These are phyloP conservation scores for Chorisops tibialis DNA, from an alignment of 2,888 invertebrate species.

Conservation along the genomic window DNA sequence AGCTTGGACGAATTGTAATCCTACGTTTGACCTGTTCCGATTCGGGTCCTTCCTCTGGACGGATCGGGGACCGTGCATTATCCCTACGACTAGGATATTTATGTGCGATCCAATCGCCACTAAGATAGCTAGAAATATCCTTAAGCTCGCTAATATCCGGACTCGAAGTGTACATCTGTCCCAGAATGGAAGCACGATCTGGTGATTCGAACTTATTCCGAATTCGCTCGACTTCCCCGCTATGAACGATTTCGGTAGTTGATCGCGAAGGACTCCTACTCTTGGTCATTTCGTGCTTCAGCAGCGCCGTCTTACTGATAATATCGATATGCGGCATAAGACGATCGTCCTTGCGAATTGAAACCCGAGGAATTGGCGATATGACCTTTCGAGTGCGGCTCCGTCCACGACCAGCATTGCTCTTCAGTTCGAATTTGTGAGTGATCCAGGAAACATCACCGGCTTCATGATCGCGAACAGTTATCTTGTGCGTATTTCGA, in stretches of 20 bases:
- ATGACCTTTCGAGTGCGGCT: constrained; percentile 52
- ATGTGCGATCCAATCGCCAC: constrained; percentile 78
- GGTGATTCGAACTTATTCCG: constrained; percentile 67
- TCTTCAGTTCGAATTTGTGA: constrained; percentile 58
- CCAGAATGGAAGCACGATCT: constrained; percentile 58
- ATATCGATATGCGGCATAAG: constrained; percentile 86
- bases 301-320: constrained; percentile 78
- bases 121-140: constrained; percentile 74
- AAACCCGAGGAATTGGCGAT: constrained; percentile 64
- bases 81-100: constrained; percentile 68
- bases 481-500: constrained; percentile 53
- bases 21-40: constrained; percentile 35
- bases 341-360: constrained; percentile 65
- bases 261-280: constrained; percentile 31
- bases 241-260: constrained; percentile 45
- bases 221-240: constrained; percentile 70
- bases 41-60: constrained; percentile 49
- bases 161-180: constrained; percentile 76
- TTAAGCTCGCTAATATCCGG: constrained; percentile 74
- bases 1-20: constrained; percentile 44
- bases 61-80: constrained; percentile 64
- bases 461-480: constrained; percentile 54
- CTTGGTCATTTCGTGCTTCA: constrained; percentile 56
- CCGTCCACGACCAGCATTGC: constrained; percentile 53
- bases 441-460: constrained; percentile 62